A percentile compares a stretch with the other conserved stretches of the same genome.
Evolutionary conservation across 1,140 invertebrate genomes (phyloP).

Genomic region (Chrysopa pallens): DNA sequence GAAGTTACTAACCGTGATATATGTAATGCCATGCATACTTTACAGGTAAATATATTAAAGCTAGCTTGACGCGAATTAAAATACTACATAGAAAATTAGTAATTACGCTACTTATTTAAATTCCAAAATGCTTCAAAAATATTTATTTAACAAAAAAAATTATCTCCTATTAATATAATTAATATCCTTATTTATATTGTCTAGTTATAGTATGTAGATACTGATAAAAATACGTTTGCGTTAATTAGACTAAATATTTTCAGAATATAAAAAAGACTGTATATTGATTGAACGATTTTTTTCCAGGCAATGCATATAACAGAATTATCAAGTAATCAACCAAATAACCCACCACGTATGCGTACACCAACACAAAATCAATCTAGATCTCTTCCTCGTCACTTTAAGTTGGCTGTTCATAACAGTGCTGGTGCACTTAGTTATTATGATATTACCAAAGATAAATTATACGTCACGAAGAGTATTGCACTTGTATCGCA

Average conservation of each 20-base stretch:
- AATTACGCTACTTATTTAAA: too few species aligned
- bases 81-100: too few species aligned
- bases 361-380: slow-evolving; percentile 30
- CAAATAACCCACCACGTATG: slow-evolving; percentile 33
- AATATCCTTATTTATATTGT: too few species aligned
- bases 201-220: too few species aligned
- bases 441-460: slow-evolving; percentile 85
- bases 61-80: too few species aligned
- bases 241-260: too few species aligned
- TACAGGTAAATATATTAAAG: slow-evolving; percentile 52
- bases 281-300: too few species aligned
- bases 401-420: slow-evolving; percentile 70
- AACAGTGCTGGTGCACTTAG: slow-evolving; percentile 52
- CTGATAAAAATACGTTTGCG: too few species aligned
- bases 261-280: too few species aligned
- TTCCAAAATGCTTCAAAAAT: too few species aligned
- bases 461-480: slow-evolving; percentile 88
- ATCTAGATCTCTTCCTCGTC: slow-evolving; percentile 62
- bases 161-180: too few species aligned
- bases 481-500: slow-evolving; percentile 83
- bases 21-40: slow-evolving; percentile 83
- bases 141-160: too few species aligned
- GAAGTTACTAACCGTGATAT: slow-evolving; percentile 82
- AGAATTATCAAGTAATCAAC: slow-evolving; percentile 66
- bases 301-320: slow-evolving; percentile 76